Percentiles rank a stretch among this genome's conserved stretches.
Conservation (phyloP, 2,797 vertebrate genomes). For the Danio kyathit region DNA sequence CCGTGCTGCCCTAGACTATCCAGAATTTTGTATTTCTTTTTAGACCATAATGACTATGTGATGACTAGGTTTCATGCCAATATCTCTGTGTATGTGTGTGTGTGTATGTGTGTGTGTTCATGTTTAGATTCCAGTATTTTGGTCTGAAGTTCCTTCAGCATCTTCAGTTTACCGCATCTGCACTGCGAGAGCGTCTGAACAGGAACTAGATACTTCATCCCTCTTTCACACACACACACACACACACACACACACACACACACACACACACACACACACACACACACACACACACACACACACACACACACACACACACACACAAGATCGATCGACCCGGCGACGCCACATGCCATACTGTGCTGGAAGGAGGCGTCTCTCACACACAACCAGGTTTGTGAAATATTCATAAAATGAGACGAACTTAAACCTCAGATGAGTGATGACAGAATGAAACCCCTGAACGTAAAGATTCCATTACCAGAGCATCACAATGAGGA, state of each 20-base stretch:
- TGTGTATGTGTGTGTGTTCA: slow-evolving; percentile 10
- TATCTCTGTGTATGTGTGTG: too few relatives aligned
- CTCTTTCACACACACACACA: slow-evolving; percentile 9
- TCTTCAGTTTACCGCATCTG: slow-evolving; percentile 35
- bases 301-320: slow-evolving; percentile 51
- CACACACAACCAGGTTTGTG: slow-evolving; percentile 38
- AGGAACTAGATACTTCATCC: slow-evolving; percentile 59
- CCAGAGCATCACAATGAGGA: slow-evolving; percentile 49
- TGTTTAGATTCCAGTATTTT: slow-evolving; percentile 35
- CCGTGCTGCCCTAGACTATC: too few relatives aligned
- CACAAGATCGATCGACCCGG: slow-evolving; percentile 51
- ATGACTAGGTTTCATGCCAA: too few relatives aligned
- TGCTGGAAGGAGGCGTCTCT: slow-evolving; percentile 55
- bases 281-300: too few relatives aligned
- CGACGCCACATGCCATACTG: slow-evolving; percentile 45
- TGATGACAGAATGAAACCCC: slow-evolving; percentile 17
- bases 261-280: slow-evolving; percentile 16
- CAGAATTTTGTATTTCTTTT: background rate
- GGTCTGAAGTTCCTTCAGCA: background rate
- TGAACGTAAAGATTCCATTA: slow-evolving; percentile 43
- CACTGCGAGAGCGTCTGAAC: slow-evolving; percentile 5
- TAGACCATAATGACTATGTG: too few relatives aligned
- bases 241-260: slow-evolving; percentile 53
- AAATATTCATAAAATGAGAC: slow-evolving; percentile 38
- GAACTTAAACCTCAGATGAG: slow-evolving; percentile 24